Evolutionary conservation across 2,113 vertebrate species (phyloP), one percentile per base, ranked within the genome.

Genomic region (Tyrannus savana): DNA sequence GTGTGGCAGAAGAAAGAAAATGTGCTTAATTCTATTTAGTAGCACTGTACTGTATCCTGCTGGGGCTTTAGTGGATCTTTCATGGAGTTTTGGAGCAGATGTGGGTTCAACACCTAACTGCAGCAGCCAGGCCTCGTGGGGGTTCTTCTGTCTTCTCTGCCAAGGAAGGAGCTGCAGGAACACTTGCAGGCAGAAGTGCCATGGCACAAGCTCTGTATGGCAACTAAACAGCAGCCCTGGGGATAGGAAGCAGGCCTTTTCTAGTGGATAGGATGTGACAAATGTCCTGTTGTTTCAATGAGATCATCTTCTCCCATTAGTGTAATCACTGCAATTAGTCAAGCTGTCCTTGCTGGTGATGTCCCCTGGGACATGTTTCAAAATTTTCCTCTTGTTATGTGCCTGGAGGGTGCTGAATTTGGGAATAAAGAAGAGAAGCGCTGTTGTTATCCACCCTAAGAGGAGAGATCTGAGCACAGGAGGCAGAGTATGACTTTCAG

Each of bases 281-380:
- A 79, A 93, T 42, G 44, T 63, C 89, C 87, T 78, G 69, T 60
- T 95, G 44, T 95, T 93, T 87, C 84, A 52, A 19, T 72, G 94
- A 91, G 60, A 91, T 84, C 59, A 92, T 92, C 44, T 81, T 77
- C 53, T 92, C 35, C 44, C 17, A 37, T 91, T 95, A 91, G 41
- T 72, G 41, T 91, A 49, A 91, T 92, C 52, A 56, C 60, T 84
- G 47, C 75, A 75, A 78, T 94, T 77, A 89, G 69, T 91, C 77
- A 56, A 44, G 52, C 84, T 84, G 42, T 75, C 52, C 64, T 95
- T 12, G 1, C 41, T 81, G 77, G 77, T 72, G 76, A 47, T 75
- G 64, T 81, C 87, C 76, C 44, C n/a, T 93, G 86, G 49, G 94
- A 84, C 0, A 2, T 4, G 10, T 72, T 94, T 87, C 1, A 27